These are phyloP conservation scores for Drosophila macrospina DNA, from an alignment of 2,888 invertebrate species.

Conservation along the genomic window DNA sequence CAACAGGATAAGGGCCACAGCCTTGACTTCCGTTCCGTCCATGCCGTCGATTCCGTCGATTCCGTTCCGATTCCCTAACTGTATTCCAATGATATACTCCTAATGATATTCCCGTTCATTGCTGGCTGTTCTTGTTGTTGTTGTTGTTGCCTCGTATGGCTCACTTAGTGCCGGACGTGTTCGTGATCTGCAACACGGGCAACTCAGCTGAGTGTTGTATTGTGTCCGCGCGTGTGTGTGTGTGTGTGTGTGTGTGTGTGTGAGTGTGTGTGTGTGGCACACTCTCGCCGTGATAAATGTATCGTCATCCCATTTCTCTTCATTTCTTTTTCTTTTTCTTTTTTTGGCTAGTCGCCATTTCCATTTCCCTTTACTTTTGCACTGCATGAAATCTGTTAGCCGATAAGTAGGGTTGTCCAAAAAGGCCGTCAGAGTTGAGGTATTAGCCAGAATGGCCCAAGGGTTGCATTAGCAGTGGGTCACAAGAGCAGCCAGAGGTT, in stretches of 20 bases:
- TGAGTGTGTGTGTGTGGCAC: conserved; percentile 25
- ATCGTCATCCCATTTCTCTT: conserved; percentile 34
- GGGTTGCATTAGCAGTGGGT: conserved; percentile 12
- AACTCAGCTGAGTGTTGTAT: conserved; percentile 36
- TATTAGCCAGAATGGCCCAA: conserved; percentile 14
- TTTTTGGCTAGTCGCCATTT: conserved; percentile 19
- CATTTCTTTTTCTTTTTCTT: not conserved
- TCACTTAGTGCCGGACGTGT: conserved; percentile 62
- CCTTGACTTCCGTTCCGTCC: conserved; percentile 48
- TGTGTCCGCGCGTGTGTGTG: conserved; percentile 2
- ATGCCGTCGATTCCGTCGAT: not conserved
- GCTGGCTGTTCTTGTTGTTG: conserved; percentile 8
- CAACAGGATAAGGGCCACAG: conserved; percentile 67
- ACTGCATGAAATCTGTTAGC: conserved; percentile 23
- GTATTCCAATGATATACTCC: conserved; percentile 50
- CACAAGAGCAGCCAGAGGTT: not conserved
- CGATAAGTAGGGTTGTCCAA: conserved; percentile 10
- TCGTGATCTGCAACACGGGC: conserved; percentile 52
- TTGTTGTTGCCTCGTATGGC: conserved; percentile 33
- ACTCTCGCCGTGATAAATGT: conserved; percentile 40
- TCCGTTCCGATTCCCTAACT: conserved; percentile 38
- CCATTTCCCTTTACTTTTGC: conserved; percentile 18
- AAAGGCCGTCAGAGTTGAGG: conserved; percentile 4
- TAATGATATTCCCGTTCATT: conserved; percentile 53
- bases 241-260: conserved; percentile 16